A percentile compares a stretch with the other conserved stretches of the same genome.
Conservation (phyloP, 2,888 invertebrate species). For the Orgyia antiqua region DNA sequence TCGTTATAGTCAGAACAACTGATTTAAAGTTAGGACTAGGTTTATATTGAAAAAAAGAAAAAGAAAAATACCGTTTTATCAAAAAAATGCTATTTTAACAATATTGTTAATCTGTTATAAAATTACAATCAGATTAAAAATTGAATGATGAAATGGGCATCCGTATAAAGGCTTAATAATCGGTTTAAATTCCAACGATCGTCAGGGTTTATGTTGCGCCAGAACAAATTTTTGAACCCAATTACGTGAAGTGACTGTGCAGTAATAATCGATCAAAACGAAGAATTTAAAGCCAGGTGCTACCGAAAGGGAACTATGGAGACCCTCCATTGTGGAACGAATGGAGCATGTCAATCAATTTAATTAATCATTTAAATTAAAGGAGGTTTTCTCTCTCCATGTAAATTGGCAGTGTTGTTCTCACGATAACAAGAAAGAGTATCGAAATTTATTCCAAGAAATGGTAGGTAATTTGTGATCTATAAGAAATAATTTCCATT, state of each 20-base stretch:
- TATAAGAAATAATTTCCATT: too few relatives aligned
- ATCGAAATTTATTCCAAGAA: too few relatives aligned
- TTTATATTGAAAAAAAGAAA: too few relatives aligned
- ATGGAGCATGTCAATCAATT: conserved; percentile 66
- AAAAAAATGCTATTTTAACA: too few relatives aligned
- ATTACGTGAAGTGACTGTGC: conserved; percentile 71
- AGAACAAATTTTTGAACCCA: conserved; percentile 59
- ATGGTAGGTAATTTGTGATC: too few relatives aligned
- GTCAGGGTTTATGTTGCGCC: conserved; percentile 36
- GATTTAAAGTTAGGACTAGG: too few relatives aligned
- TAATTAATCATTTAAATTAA: conserved; percentile 67
- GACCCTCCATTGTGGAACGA: conserved; percentile 57
- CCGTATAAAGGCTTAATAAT: conserved; percentile 41
- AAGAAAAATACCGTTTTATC: too few relatives aligned
- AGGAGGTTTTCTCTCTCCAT: conserved; percentile 37
- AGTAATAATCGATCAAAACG: conserved; percentile 59
- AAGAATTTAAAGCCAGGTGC: conserved; percentile 58
- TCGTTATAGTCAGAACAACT: too few relatives aligned
- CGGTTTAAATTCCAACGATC: conserved; percentile 39
- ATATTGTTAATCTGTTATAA: too few relatives aligned
- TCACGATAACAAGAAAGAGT: too few relatives aligned
- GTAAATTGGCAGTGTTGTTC: conserved; percentile 12
- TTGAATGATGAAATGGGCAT: too few relatives aligned
- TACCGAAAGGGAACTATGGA: conserved; percentile 41
- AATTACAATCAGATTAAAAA: too few relatives aligned